Conservation (phyloP, 2,797 vertebrate genomes). For the Enteromius thamalakanensis region DNA sequence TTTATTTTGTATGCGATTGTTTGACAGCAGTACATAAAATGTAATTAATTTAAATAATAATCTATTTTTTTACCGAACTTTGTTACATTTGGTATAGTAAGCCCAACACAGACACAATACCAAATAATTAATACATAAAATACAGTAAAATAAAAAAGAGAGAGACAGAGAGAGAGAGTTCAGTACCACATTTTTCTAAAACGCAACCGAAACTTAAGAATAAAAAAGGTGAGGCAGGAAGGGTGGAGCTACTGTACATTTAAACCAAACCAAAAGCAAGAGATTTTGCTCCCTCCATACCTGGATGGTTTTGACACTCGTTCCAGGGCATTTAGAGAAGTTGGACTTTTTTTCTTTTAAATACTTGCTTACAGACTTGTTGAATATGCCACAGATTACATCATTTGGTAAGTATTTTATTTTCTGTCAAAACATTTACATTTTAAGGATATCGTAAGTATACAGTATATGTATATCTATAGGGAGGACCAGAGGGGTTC, state of each 20-base stretch:
- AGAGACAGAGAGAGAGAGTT: not conserved
- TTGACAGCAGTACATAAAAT: not conserved
- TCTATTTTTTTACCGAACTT: too few relatives aligned
- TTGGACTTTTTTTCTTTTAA: not conserved
- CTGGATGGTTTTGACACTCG: not conserved
- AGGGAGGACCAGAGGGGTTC: not conserved
- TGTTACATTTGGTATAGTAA: not conserved
- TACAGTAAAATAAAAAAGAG: not conserved
- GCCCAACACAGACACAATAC: not conserved
- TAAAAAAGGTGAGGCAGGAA: not conserved
- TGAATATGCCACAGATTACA: not conserved
- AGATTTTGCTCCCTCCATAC: not conserved
- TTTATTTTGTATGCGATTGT: too few relatives aligned
- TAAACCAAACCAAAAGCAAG: not conserved
- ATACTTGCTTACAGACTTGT: not conserved
- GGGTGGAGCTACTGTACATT: not conserved
- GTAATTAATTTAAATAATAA: not conserved
- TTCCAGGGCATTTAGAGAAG: not conserved
- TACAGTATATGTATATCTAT: not conserved
- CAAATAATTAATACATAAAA: not conserved
- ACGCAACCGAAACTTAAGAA: not conserved
- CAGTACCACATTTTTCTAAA: not conserved
- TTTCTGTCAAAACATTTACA: not conserved
- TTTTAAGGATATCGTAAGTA: not conserved
- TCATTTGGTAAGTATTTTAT: not conserved